A percentile compares a stretch with the other conserved stretches of the same genome.
Conservation (phyloP, 1,140 invertebrate genomes). For the Brachionus asplanchnoidis region DNA sequence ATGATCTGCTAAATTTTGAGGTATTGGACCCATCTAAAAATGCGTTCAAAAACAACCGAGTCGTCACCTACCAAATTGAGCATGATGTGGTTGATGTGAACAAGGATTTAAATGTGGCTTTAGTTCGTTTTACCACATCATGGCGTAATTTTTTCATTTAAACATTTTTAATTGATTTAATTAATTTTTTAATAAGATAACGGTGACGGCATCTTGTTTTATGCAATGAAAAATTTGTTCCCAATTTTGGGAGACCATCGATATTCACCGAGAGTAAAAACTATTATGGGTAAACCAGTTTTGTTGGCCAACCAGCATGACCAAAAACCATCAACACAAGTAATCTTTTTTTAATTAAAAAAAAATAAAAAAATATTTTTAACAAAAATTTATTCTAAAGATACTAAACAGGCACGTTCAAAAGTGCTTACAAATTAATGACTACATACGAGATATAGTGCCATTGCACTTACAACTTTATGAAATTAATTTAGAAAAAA, state of each 20-base stretch:
- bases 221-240: conserved; percentile 20
- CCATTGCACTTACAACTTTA: conserved; percentile 27
- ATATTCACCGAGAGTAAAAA: conserved; percentile 14
- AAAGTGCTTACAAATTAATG: conserved; percentile 12
- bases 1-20: conserved; percentile 18
- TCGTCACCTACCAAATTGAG: not conserved
- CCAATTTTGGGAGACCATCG: conserved; percentile 17
- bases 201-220: conserved; percentile 28
- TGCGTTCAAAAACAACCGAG: not conserved
- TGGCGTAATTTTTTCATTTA: not conserved
- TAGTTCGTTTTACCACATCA: not conserved
- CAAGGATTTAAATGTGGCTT: conserved; percentile 12
- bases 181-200: not conserved
- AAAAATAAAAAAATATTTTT: not conserved
- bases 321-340: not conserved
- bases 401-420: not conserved
- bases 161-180: not conserved
- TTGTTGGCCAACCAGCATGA: not conserved
- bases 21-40: not conserved
- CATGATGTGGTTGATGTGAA: not conserved
- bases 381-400: not conserved
- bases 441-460: conserved; percentile 5
- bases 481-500: conserved; percentile 30
- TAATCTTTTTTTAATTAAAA: not conserved
- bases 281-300: not conserved